These are phyloP conservation scores for Prunella himalayana DNA, from an alignment of 2,113 vertebrate genomes.

Conservation along the genomic window DNA sequence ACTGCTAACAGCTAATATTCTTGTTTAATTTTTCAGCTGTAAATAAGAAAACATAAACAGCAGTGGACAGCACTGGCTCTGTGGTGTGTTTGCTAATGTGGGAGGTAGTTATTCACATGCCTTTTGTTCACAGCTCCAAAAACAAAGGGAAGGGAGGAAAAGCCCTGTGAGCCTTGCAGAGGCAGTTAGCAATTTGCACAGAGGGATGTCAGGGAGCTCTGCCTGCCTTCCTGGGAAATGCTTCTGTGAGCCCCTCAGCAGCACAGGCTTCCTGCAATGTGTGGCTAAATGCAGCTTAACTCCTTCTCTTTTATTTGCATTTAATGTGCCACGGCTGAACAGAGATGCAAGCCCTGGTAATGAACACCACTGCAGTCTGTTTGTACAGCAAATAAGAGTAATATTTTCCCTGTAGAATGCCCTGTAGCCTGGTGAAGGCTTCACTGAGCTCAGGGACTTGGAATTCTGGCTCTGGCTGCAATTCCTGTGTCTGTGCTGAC, in stretches of 20 bases:
- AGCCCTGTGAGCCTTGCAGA: neutral
- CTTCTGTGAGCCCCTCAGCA: neutral
- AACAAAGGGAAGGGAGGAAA: neutral
- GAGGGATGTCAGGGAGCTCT: neutral
- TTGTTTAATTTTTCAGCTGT: neutral
- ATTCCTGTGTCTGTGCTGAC: neutral
- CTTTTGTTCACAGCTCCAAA: neutral
- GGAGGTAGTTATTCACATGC: neutral
- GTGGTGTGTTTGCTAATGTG: neutral
- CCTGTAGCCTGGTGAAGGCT: neutral
- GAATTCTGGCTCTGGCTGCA: neutral
- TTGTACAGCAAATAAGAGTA: neutral
- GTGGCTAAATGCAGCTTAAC: neutral
- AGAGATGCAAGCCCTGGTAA: neutral
- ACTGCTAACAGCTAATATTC: neutral
- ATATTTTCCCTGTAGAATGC: neutral
- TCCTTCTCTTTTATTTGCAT: neutral
- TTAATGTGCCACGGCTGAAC: neutral
- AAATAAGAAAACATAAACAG: neutral
- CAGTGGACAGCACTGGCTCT: neutral
- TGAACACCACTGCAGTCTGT: neutral
- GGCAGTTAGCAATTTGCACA: neutral
- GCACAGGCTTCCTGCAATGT: rapidly evolving
- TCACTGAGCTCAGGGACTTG: neutral
- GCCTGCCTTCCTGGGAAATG: neutral